Evolutionary conservation across 2,888 invertebrate species (phyloP).

Genomic region (Drosophila nigricruria): DNA sequence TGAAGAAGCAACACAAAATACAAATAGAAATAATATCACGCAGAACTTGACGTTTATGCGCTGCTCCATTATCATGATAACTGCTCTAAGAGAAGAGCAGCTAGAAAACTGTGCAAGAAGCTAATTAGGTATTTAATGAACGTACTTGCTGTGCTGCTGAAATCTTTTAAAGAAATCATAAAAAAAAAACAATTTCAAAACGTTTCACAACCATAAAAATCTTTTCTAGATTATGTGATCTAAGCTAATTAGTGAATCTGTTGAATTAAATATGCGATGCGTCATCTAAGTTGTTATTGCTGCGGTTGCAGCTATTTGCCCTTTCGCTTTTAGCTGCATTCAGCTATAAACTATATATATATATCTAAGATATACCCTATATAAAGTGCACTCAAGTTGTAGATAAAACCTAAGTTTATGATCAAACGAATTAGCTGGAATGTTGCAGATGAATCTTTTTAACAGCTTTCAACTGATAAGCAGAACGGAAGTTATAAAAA

Average conservation of each 20-base stretch:
- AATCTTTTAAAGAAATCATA: not conserved
- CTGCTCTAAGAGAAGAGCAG: too few relatives aligned
- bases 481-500: conserved; percentile 12
- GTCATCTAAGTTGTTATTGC: conserved; percentile 18
- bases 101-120: not conserved
- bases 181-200: not conserved
- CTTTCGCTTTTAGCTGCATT: conserved; percentile 46
- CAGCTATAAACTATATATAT: not conserved
- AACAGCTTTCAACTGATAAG: conserved; percentile 2
- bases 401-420: conserved; percentile 2
- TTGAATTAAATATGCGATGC: conserved; percentile 34
- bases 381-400: conserved; percentile 1
- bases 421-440: conserved; percentile 7
- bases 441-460: conserved; percentile 1
- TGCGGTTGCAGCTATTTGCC: conserved; percentile 21
- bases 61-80: not conserved
- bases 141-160: not conserved
- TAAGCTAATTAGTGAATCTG: conserved; percentile 17
- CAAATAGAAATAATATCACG: conserved; percentile 2
- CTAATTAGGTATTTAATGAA: conserved; percentile 12
- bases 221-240: conserved; percentile 6
- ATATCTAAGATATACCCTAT: not conserved
- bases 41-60: not conserved
- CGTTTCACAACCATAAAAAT: conserved; percentile 2
- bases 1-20: not conserved